Evolutionary conservation across 2,888 invertebrate species (phyloP).

Genomic region (Yponomeuta plumbellus): DNA sequence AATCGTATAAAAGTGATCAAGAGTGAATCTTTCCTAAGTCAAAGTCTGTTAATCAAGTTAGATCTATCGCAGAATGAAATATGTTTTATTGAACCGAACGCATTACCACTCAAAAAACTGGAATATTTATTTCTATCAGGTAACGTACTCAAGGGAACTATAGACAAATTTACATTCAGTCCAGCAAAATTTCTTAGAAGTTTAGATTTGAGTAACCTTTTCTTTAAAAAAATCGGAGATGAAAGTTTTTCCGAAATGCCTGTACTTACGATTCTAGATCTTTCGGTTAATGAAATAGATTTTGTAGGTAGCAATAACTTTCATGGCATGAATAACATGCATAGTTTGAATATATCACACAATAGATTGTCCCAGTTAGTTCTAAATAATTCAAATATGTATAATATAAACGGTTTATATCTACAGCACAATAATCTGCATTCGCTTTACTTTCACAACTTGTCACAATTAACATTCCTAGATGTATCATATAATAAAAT

Average conservation of each 20-base stretch:
- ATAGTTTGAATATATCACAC: conserved; percentile 52
- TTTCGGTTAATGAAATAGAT: conserved; percentile 50
- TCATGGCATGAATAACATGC: conserved; percentile 44
- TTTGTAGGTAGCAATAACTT: conserved; percentile 44
- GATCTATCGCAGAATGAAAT: conserved; percentile 56
- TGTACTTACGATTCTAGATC: conserved; percentile 45
- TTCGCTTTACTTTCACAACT: conserved; percentile 17
- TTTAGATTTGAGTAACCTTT: conserved; percentile 50
- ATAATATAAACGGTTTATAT: conserved; percentile 47
- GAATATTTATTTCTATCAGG: conserved; percentile 47
- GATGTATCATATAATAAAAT: conserved; percentile 22
- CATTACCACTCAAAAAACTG: conserved; percentile 48
- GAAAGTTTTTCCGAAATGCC: conserved; percentile 48
- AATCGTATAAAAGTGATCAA: conserved; percentile 41
- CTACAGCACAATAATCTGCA: conserved; percentile 47
- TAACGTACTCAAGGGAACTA: conserved; percentile 40
- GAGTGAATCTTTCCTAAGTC: conserved; percentile 37
- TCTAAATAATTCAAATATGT: conserved; percentile 35
- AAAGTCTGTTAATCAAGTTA: conserved; percentile 39
- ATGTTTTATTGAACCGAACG: conserved; percentile 37
- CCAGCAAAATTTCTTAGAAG: conserved; percentile 49
- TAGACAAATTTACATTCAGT: conserved; percentile 44
- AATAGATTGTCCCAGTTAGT: conserved; percentile 42
- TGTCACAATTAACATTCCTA: conserved; percentile 22
- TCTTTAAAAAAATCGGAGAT: conserved; percentile 41